Conservation (phyloP, 2,797 vertebrate species). For the Monodelphis domestica region DNA sequence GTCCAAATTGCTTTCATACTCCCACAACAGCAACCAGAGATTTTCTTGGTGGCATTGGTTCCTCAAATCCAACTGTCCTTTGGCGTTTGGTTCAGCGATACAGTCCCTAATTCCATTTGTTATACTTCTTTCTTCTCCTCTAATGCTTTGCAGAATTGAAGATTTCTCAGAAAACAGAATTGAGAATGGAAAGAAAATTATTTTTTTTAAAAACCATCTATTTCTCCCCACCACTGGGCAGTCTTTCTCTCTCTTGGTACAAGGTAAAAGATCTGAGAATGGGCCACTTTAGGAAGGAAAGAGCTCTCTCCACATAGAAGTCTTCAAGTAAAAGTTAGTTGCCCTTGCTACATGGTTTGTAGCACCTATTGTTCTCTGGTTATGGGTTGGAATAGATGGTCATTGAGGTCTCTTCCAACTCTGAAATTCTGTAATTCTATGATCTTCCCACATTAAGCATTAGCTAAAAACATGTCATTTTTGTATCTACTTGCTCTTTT, state of each 20-base stretch:
- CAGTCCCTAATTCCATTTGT: neutral
- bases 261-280: neutral
- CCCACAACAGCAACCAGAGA: neutral
- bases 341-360: neutral
- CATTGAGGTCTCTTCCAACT: neutral
- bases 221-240: neutral
- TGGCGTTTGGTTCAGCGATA: neutral
- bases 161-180: neutral
- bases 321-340: neutral
- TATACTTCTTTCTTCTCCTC: neutral
- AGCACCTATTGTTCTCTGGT: neutral
- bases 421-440: neutral
- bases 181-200: neutral
- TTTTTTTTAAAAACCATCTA: neutral
- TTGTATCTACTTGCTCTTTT: neutral
- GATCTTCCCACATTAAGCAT: neutral
- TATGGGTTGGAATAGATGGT: neutral
- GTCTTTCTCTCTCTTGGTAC: neutral
- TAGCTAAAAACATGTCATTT: neutral
- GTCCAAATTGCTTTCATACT: neutral
- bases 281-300: neutral
- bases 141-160: neutral
- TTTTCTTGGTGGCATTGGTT: neutral
- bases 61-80: neutral
- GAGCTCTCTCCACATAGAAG: neutral